Base-by-base conservation (phyloP, 92 coral and sea anemone species). In the Phenganax subtilis region DNA sequence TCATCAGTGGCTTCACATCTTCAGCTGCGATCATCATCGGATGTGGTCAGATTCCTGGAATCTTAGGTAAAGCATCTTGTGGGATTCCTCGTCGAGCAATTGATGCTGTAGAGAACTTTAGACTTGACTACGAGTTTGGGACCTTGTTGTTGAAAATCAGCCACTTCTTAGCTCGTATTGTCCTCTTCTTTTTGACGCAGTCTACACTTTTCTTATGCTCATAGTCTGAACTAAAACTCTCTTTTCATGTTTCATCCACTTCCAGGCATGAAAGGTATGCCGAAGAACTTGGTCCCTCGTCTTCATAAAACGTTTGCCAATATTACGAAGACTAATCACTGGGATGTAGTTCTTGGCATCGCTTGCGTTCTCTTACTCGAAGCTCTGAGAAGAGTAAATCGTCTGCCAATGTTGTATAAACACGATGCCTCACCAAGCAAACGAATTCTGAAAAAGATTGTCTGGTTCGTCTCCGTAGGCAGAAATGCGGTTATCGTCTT, bases 21-120 rank as follows among this genome's bases (percentile, higher is more conserved):
- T 85, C 99, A 16, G 99, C 99, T 31, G 97, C 99, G 0, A 89
- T 92, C 12, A 96, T 93, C 84, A 96, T 96, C 54, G 97, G 96
- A 9, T 81, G 91, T 53, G 89, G 97, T n/a, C 99, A 92, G 83
- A 71, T 96, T 65, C 93, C 93, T 71, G 99, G 91, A 55, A 80
- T 96, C 63, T 86, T 93, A 10, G 97, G 97, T 37, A 37, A 37
- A 37, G 47, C 5, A 37, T 2, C 5, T 37, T 37, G 47, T 37
- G 47, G 47, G 47, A 37, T 5, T 1, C 47, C 47, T 37, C 47
- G 3, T 37, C 47, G 47, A 37, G 47, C 47, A 37, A 37, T 5
- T 37, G 47, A 37, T 37, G 47, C 3, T 37, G 47, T 37, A 37
- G 47, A 37, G 47, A 37, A 37, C 0, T 37, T 37, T 37, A 37